phyloP scores from a whole-genome alignment of 2,797 vertebrate species.

The Neosilurus mollespiculum region DNA sequence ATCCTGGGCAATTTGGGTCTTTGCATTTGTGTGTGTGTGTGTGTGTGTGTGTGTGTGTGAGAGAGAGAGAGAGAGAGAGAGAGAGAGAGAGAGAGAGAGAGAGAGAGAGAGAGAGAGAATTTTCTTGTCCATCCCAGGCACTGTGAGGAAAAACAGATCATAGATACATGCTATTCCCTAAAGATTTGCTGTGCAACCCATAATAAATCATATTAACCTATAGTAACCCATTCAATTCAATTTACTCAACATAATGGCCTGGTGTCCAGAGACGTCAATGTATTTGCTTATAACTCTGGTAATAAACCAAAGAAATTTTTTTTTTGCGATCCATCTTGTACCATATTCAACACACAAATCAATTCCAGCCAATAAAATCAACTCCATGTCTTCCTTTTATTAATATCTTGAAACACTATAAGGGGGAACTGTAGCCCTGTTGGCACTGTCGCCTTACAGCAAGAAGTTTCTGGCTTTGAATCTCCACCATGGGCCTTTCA shows the following conservation, averaged over 20 bases:
- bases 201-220: neutral
- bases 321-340: neutral
- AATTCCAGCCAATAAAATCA: neutral
- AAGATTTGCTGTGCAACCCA: no score
- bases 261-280: neutral
- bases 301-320: neutral
- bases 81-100: no score
- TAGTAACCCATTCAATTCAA: neutral
- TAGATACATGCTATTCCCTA: neutral
- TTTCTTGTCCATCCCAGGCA: neutral
- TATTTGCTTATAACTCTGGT: neutral
- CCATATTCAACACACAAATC: neutral
- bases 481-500: no score
- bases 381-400: neutral
- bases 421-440: no score
- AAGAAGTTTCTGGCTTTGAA: no score
- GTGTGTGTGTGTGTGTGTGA: conserved; percentile 1
- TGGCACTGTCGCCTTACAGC: no score
- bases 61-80: no score
- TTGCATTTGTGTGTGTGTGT: neutral
- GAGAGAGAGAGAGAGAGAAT: no score
- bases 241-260: neutral
- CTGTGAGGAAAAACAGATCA: neutral
- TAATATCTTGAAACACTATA: no score
- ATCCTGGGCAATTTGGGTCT: neutral